Percentiles rank a stretch among this genome's conserved stretches.
These are phyloP conservation scores for Phrynocephalus versicolor DNA, from an alignment of 2,113 vertebrate genomes.

Conservation along the genomic window DNA sequence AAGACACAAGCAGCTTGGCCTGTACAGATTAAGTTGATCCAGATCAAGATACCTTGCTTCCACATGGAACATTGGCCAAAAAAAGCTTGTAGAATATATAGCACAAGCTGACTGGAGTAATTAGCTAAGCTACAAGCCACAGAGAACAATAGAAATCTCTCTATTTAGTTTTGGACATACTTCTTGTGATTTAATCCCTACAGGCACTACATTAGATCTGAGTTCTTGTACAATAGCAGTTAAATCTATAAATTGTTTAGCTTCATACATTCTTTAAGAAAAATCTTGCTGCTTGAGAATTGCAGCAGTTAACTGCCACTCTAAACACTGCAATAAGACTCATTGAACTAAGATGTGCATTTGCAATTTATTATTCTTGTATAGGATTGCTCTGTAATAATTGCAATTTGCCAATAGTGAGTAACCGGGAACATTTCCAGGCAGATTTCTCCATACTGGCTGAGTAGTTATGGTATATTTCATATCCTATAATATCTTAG, in stretches of 20 bases:
- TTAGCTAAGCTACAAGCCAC: background rate
- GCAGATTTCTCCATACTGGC: too few relatives aligned
- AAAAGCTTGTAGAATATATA: background rate
- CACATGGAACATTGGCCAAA: background rate
- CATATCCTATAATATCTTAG: background rate
- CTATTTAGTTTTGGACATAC: background rate
- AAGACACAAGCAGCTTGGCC: background rate
- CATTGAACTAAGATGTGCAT: background rate
- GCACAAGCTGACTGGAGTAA: background rate
- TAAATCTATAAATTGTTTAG: background rate
- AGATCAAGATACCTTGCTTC: background rate
- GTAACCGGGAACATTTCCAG: too few relatives aligned
- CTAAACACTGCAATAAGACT: background rate
- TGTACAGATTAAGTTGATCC: background rate
- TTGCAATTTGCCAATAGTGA: background rate
- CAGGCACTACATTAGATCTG: background rate
- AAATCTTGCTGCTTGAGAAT: background rate
- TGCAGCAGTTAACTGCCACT: background rate
- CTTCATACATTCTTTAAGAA: background rate
- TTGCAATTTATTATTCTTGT: background rate
- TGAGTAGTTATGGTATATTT: background rate
- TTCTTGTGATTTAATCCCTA: background rate
- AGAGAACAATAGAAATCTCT: background rate
- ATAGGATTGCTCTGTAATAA: background rate
- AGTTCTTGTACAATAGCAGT: background rate